Conservation (phyloP, 2,888 invertebrate species). For the Argynnis bischoffii region DNA sequence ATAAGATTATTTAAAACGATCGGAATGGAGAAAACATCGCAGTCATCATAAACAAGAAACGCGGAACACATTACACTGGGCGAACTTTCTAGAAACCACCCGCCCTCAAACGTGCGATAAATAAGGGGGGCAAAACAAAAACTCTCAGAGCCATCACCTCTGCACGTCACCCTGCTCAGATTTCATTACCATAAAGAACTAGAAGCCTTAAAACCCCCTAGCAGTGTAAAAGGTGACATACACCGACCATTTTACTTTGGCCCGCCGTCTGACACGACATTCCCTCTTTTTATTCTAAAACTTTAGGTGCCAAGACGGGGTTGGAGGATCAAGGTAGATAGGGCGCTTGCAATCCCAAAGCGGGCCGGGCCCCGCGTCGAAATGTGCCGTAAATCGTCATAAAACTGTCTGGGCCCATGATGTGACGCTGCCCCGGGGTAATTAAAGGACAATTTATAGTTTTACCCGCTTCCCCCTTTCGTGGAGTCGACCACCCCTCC, state of each 20-base stretch:
- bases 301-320: constrained; percentile 35
- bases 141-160: constrained; percentile 79
- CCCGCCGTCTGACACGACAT: constrained; percentile 32
- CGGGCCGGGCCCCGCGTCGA: constrained; percentile 69
- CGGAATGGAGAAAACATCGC: constrained; percentile 26
- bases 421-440: constrained; percentile 85
- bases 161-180: constrained; percentile 82
- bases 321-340: constrained; percentile 47
- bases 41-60: constrained; percentile 62
- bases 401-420: constrained; percentile 88
- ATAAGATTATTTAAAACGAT: constrained; percentile 16
- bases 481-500: constrained; percentile 53
- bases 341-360: constrained; percentile 70
- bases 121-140: constrained; percentile 80
- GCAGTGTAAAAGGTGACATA: constrained; percentile 59
- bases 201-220: constrained; percentile 81
- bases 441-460: constrained; percentile 84
- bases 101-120: constrained; percentile 79
- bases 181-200: constrained; percentile 83
- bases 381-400: constrained; percentile 84
- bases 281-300: constrained; percentile 28
- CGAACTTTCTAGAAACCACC: constrained; percentile 64
- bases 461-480: constrained; percentile 65
- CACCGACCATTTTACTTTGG: constrained; percentile 44
- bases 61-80: constrained; percentile 73